Conservation (phyloP, 2,888 invertebrate genomes). For the Hirtodrosophila histrioides region DNA sequence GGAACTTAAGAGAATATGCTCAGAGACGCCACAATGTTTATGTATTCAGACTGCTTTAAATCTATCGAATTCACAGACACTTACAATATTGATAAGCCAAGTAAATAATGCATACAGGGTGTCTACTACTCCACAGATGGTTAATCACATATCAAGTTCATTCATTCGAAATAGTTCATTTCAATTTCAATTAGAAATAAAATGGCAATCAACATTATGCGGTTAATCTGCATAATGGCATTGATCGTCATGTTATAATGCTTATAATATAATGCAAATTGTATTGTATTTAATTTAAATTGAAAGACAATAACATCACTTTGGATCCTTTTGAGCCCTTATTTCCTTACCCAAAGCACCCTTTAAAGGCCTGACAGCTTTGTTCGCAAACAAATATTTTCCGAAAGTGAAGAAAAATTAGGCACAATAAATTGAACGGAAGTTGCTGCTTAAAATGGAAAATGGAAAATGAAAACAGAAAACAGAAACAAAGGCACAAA, state of each 20-base stretch:
- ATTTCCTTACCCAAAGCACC: slow-evolving; percentile 29
- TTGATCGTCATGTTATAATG: too few relatives aligned
- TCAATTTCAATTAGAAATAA: too few relatives aligned
- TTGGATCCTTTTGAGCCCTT: slow-evolving; percentile 6
- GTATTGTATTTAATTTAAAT: slow-evolving; percentile 26
- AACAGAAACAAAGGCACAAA: slow-evolving; percentile 16
- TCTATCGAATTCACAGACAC: too few relatives aligned
- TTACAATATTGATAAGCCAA: too few relatives aligned
- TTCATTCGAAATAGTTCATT: too few relatives aligned
- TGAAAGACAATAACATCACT: slow-evolving; percentile 26
- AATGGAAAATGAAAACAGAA: slow-evolving; percentile 53
- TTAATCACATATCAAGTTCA: too few relatives aligned
- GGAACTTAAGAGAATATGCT: too few relatives aligned
- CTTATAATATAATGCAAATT: slow-evolving; percentile 18
- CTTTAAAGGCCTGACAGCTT: slow-evolving; percentile 29
- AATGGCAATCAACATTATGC: neutral
- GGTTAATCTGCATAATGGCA: neutral
- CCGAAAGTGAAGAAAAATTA: slow-evolving; percentile 77
- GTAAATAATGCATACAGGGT: too few relatives aligned
- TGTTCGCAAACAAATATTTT: slow-evolving; percentile 51
- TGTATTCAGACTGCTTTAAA: too few relatives aligned
- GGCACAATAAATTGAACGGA: slow-evolving; percentile 81
- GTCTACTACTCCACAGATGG: too few relatives aligned
- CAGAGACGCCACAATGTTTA: too few relatives aligned
- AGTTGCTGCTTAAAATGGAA: slow-evolving; percentile 73